Conservation (phyloP, 2,888 invertebrate genomes). For the Drosophila aldrichi region DNA sequence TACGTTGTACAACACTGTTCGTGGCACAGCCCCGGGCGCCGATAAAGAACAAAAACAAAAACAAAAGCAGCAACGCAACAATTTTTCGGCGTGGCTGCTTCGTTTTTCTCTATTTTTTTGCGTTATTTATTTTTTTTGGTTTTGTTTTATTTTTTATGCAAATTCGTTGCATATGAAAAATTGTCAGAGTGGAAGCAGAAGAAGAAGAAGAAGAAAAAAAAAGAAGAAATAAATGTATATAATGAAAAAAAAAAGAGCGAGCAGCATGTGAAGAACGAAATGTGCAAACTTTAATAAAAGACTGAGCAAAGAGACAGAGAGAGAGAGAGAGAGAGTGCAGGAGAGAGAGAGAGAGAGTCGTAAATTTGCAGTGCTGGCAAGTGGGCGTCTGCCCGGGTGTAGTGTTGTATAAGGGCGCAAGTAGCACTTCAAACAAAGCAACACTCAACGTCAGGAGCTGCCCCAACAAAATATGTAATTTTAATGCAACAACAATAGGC, state of each 20-base stretch:
- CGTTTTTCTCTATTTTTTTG: conserved; percentile 1
- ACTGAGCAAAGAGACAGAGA: conserved; percentile 31
- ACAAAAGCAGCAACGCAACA: conserved; percentile 69
- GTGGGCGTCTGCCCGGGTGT: conserved; percentile 17
- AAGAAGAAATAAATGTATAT: background rate
- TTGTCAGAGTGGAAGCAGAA: conserved; percentile 48
- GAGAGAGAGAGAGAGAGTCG: conserved; percentile 32
- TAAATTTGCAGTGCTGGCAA: conserved; percentile 64
- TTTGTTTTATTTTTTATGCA: conserved; percentile 69
- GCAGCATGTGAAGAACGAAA: conserved; percentile 62
- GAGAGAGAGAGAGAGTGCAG: background rate
- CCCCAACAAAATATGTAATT: conserved; percentile 64
- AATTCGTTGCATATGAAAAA: conserved; percentile 78
- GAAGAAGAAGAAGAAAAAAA: background rate
- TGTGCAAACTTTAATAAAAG: conserved; percentile 79
- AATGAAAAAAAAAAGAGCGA: conserved; percentile 12
- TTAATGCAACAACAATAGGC: conserved; percentile 64
- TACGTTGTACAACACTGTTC: conserved; percentile 15
- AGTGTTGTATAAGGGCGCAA: conserved; percentile 42
- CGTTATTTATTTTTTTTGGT: conserved; percentile 12
- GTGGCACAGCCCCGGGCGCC: conserved; percentile 2
- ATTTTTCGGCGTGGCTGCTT: conserved; percentile 67
- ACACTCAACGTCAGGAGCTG: conserved; percentile 67
- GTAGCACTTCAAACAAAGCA: conserved; percentile 79
- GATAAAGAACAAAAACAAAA: conserved; percentile 33